These are phyloP conservation scores for Strongylocentrotus purpuratus DNA, from an alignment of 35 echinoderm and acorn worm genomes.

Conservation along the genomic window DNA sequence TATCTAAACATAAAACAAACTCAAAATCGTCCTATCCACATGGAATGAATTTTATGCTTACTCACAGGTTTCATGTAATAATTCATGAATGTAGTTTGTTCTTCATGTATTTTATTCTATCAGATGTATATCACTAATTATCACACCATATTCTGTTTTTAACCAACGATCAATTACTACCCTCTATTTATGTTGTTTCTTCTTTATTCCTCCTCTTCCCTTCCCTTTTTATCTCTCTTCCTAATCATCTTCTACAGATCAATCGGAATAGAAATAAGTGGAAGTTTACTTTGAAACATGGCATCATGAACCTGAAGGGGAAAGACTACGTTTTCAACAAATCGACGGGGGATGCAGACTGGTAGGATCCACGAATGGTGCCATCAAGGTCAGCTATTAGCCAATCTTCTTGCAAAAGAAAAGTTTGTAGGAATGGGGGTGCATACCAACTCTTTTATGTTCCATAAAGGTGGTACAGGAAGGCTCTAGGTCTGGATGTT, in stretches of 20 bases:
- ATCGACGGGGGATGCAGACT: constrained; percentile 90
- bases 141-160: too few species aligned
- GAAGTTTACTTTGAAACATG: constrained; percentile 96
- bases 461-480: too few species aligned
- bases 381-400: background rate
- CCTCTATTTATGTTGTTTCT: too few species aligned
- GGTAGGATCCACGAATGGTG: constrained; percentile 45
- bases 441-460: background rate
- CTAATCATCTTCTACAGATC: constrained; percentile 61
- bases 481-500: background rate
- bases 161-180: too few species aligned
- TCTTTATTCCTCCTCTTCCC: too few species aligned
- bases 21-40: too few species aligned
- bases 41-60: too few species aligned
- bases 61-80: too few species aligned
- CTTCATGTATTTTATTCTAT: too few species aligned
- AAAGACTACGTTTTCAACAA: constrained; percentile 91
- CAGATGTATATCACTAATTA: too few species aligned
- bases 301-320: constrained; percentile 98
- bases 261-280: constrained; percentile 97
- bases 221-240: background rate
- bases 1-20: too few species aligned
- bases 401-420: background rate
- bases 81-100: too few species aligned
- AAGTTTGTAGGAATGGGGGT: background rate